Base-by-base conservation (phyloP, 2,113 vertebrate genomes). In the Mystacornis crossleyi region DNA sequence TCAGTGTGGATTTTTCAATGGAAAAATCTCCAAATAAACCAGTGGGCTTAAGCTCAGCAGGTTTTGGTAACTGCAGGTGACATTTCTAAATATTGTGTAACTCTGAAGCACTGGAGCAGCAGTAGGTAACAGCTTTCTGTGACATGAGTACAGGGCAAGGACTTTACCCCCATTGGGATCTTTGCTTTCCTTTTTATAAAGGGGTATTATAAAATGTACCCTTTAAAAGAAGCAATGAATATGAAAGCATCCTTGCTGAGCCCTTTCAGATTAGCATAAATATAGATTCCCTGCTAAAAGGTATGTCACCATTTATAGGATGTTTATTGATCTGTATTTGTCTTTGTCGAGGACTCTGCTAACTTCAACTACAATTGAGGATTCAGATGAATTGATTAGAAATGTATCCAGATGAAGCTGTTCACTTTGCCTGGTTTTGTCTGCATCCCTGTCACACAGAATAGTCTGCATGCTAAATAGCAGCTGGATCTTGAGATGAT, bases 401-500 rank as follows among this genome's bases (percentile, higher is more conserved):
- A 84, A 47, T 2, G 43, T 67, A 92, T 84, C 91, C 36, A 29
- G 86, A 90, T 75, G 62, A 57, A 93, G 95, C 90, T 74, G 66
- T 85, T 95, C 3, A 0, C 60, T 95, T 89, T 90, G 79, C 86
- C 45, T 65, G 78, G 67, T 73, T 94, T 87, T 62, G 85, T 95
- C 93, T 97, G 93, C 60, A 66, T 86, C 93, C 84, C 91, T 87
- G 90, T 94, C 93, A 94, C 86, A 96, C 78, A 86, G 86, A 96
- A 78, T 29, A 86, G 81, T 72, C 92, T 86, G 8, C 2, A 11
- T 0, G 12, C 73, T 97, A 95, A 97, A 97, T 89, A 96, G 91
- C 97, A 97, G 96, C 97, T 95, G 93, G 96, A 92, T 94, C 97
- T 88, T 17, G 9, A 97, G 97, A 92, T 86, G 62, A 74, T 92